phyloP scores from a whole-genome alignment of 2,888 invertebrate species.

The Brachyptera risi region DNA sequence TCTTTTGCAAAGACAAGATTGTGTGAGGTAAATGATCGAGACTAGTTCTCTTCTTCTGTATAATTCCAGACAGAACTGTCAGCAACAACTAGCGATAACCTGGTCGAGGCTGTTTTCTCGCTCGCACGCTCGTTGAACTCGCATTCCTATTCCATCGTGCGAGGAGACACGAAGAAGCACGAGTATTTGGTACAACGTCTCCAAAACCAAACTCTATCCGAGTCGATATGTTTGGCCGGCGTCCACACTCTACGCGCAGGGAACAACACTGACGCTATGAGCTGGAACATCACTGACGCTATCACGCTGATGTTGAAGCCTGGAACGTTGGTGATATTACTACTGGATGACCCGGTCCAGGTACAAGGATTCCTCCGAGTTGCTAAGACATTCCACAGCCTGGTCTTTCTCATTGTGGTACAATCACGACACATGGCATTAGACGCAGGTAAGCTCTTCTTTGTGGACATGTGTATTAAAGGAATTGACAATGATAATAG shows the following conservation, averaged over 20 bases:
- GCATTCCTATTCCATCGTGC: conserved; percentile 27
- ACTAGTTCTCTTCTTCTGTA: too few species aligned
- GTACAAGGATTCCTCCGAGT: conserved; percentile 25
- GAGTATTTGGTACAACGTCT: conserved; percentile 24
- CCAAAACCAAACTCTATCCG: conserved; percentile 19
- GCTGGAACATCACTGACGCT: conserved; percentile 21
- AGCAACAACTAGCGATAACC: neutral
- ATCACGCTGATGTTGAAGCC: conserved; percentile 22
- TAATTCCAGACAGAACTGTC: too few species aligned
- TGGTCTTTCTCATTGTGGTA: conserved; percentile 25
- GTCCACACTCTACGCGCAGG: conserved; percentile 16
- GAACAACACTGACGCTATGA: conserved; percentile 23
- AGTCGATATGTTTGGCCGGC: conserved; percentile 23
- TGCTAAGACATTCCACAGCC: conserved; percentile 18
- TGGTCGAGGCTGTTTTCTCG: conserved; percentile 19
- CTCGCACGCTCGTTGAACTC: neutral
- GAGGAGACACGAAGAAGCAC: conserved; percentile 20
- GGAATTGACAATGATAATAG: too few species aligned
- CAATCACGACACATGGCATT: neutral
- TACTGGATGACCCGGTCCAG: conserved; percentile 26
- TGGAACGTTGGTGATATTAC: conserved; percentile 26
- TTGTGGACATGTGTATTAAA: too few species aligned
- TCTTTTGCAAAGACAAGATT: too few species aligned
- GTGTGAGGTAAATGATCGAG: too few species aligned
- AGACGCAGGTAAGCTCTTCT: too few species aligned